Evolutionary conservation across 1,140 invertebrate genomes (phyloP).

Genomic region (Chrysopa pallens): DNA sequence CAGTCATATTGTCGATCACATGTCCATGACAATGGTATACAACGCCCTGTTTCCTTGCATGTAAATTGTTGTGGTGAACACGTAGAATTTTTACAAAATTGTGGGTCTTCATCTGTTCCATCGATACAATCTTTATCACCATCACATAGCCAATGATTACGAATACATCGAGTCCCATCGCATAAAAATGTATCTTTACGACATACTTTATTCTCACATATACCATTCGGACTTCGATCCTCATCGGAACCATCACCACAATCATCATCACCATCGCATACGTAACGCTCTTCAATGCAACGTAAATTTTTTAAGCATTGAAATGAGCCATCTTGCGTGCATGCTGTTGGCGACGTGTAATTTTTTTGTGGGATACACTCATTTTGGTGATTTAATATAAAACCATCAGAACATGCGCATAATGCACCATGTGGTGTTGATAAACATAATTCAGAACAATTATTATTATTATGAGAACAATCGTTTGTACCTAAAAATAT

Average conservation of each 20-base stretch:
- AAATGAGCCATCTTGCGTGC: not conserved
- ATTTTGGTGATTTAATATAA: constrained; percentile 12
- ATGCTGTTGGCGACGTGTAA: constrained; percentile 1
- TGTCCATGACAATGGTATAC: constrained; percentile 51
- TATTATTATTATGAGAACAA: constrained; percentile 22
- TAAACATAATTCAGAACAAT: constrained; percentile 37
- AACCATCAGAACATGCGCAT: constrained; percentile 36
- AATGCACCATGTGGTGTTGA: constrained; percentile 22
- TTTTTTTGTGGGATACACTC: constrained; percentile 10
- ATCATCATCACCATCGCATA: constrained; percentile 68
- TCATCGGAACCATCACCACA: constrained; percentile 77
- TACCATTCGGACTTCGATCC: constrained; percentile 27
- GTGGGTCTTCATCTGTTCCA: constrained; percentile 37
- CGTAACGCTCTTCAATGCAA: constrained; percentile 31
- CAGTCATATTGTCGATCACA: constrained; percentile 53
- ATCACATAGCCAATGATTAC: constrained; percentile 45
- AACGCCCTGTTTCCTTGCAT: constrained; percentile 36
- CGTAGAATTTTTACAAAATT: constrained; percentile 28
- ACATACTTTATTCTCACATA: constrained; percentile 48
- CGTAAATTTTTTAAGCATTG: constrained; percentile 3
- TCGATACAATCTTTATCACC: constrained; percentile 42
- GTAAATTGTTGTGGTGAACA: constrained; percentile 33
- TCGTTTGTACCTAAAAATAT: constrained; percentile 25
- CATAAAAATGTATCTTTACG: constrained; percentile 27
- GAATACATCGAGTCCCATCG: constrained; percentile 39